phyloP scores from a whole-genome alignment of 1,140 invertebrate species.

The Venturia canescens region DNA sequence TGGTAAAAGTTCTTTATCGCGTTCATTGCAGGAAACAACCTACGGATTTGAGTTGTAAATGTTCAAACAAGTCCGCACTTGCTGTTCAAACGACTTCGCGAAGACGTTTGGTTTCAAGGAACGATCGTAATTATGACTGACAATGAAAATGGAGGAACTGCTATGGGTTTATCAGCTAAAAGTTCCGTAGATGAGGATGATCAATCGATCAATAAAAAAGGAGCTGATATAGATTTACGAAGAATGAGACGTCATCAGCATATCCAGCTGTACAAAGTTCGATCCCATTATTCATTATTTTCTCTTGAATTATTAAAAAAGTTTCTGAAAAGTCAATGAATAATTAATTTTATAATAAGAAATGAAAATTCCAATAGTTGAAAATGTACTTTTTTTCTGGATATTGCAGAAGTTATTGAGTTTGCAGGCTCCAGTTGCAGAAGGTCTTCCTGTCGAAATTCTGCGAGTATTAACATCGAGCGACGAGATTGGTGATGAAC shows the following conservation, averaged over 20 bases:
- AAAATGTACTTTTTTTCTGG: not conserved
- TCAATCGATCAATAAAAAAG: not conserved
- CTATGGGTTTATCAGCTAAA: slow-evolving; percentile 9
- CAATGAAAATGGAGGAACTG: not conserved
- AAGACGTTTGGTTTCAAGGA: not conserved
- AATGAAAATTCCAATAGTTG: not conserved
- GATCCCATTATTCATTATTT: not conserved
- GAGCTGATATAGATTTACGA: slow-evolving; percentile 20
- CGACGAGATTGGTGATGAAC: slow-evolving; percentile 58
- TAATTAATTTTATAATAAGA: not conserved
- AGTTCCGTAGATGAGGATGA: slow-evolving; percentile 4
- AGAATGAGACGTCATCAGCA: slow-evolving; percentile 5
- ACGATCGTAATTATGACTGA: slow-evolving; percentile 41
- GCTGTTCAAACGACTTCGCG: not conserved
- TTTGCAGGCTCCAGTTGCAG: not conserved
- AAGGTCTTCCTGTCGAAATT: not conserved
- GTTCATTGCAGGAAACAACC: slow-evolving; percentile 32
- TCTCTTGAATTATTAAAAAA: no score
- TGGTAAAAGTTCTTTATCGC: not conserved
- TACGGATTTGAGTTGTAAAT: not conserved
- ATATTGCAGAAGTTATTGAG: slow-evolving; percentile 31
- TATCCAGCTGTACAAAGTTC: slow-evolving; percentile 15
- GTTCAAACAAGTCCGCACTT: slow-evolving; percentile 17
- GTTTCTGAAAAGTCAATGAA: not conserved
- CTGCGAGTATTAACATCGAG: not conserved